A percentile compares a stretch with the other conserved stretches of the same genome.
Evolutionary conservation across 2,797 vertebrate genomes (phyloP).

Genomic region (Melanotaenia trifasciata): DNA sequence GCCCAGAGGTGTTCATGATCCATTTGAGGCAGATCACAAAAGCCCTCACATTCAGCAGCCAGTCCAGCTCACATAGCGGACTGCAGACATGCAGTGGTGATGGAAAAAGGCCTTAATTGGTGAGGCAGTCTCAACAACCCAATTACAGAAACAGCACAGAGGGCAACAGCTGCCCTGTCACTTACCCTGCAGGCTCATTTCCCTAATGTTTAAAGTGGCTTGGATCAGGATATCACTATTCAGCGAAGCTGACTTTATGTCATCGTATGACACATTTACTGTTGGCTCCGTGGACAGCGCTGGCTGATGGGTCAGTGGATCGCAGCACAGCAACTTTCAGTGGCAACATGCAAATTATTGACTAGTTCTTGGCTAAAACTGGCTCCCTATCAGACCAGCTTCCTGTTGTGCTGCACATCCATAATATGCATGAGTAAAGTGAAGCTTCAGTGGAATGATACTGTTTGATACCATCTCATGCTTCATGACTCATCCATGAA

Average conservation of each 20-base stretch:
- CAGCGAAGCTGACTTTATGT: neutral
- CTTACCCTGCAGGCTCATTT: constrained; percentile 40
- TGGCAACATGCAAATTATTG: neutral
- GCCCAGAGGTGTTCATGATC: constrained; percentile 7
- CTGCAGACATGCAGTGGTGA: constrained; percentile 16
- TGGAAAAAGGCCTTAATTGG: constrained; percentile 26
- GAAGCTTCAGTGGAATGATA: neutral
- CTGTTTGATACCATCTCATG: neutral
- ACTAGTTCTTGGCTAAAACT: neutral
- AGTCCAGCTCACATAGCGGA: constrained; percentile 17
- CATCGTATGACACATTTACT: neutral
- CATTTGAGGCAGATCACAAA: constrained; percentile 14
- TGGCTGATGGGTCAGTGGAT: neutral
- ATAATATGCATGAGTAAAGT: neutral
- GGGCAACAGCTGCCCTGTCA: constrained; percentile 34
- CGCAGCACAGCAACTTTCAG: neutral
- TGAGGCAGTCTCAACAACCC: constrained; percentile 9
- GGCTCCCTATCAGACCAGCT: neutral
- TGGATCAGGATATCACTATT: constrained; percentile 19
- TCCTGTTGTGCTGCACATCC: constrained; percentile 6
- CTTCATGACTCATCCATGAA: constrained; percentile 16
- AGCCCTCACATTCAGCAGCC: constrained; percentile 16
- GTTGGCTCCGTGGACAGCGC: neutral
- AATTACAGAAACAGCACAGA: constrained; percentile 24
- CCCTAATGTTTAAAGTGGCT: constrained; percentile 43